These are phyloP conservation scores for Nasonia vitripennis DNA, from an alignment of 1,140 invertebrate genomes.

Conservation along the genomic window DNA sequence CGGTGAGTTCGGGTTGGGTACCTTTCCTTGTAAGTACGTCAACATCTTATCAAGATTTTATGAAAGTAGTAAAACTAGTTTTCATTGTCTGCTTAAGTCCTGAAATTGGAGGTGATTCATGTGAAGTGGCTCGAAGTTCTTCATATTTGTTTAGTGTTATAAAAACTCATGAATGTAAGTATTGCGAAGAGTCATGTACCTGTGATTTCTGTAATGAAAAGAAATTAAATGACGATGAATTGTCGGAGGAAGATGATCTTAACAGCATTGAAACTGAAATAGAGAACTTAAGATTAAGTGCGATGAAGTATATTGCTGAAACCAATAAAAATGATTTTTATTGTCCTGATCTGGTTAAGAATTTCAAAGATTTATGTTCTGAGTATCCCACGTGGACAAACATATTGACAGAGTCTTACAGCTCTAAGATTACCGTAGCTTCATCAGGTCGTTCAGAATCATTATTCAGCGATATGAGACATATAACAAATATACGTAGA, in stretches of 20 bases:
- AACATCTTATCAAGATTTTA: background rate
- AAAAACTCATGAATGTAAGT: background rate
- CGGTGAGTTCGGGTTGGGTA: no score
- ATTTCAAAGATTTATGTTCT: background rate
- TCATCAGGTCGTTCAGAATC: constrained; percentile 14
- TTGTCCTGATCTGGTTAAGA: constrained; percentile 10
- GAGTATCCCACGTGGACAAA: constrained; percentile 24
- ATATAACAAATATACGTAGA: constrained; percentile 5
- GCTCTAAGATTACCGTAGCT: background rate
- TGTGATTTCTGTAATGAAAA: constrained; percentile 25
- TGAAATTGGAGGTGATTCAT: background rate
- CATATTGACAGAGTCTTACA: background rate
- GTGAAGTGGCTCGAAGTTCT: background rate
- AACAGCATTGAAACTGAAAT: background rate
- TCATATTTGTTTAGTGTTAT: background rate
- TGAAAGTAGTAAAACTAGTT: background rate
- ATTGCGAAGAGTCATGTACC: background rate
- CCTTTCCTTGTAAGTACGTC: no score
- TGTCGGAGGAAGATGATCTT: background rate
- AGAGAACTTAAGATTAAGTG: background rate
- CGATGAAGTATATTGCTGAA: background rate
- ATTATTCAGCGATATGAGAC: background rate
- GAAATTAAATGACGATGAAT: background rate
- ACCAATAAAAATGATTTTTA: constrained; percentile 16
- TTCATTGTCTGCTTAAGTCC: background rate